Percentiles rank a stretch among this genome's conserved stretches.
These are phyloP conservation scores for Mobula hypostoma DNA, from an alignment of 2,113 vertebrate genomes.

Conservation along the genomic window DNA sequence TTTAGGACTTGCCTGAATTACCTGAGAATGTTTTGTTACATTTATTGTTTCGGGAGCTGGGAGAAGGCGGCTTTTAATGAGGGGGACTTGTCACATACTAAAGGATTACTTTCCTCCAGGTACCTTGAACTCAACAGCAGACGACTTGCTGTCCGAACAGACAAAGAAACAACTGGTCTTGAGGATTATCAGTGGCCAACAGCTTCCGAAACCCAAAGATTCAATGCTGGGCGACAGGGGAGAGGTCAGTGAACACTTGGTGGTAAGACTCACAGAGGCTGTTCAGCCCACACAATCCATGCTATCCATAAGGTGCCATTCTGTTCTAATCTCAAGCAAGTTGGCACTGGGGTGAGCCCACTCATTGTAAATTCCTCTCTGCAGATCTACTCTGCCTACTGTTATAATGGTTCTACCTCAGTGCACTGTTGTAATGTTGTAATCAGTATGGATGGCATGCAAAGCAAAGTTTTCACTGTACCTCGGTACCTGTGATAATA, in stretches of 20 bases:
- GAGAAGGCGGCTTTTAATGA: neutral
- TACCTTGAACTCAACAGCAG: constrained; percentile 80
- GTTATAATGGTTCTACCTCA: too few species aligned
- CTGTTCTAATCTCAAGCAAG: too few species aligned
- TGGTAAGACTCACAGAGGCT: neutral
- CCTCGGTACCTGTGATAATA: too few species aligned
- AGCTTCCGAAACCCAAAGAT: constrained; percentile 91
- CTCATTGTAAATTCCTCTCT: too few species aligned
- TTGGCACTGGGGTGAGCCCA: too few species aligned
- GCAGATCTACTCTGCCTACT: too few species aligned
- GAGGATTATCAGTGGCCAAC: constrained; percentile 91
- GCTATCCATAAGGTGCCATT: neutral
- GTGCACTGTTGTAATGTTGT: too few species aligned
- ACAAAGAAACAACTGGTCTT: constrained; percentile 86
- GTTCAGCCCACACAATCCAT: too few species aligned
- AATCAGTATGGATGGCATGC: too few species aligned
- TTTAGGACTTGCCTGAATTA: neutral
- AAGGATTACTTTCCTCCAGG: constrained; percentile 52
- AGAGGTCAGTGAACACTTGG: constrained; percentile 63
- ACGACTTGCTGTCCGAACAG: constrained; percentile 76
- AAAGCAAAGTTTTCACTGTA: too few species aligned
- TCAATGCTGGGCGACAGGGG: constrained; percentile 93
- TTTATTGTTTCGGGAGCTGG: neutral
- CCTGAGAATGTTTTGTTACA: neutral
- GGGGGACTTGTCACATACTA: neutral